A percentile compares a stretch with the other conserved stretches of the same genome.
Evolutionary conservation across 92 coral and sea anemone genomes (phyloP).

Genomic region (Epizoanthus rinbou): DNA sequence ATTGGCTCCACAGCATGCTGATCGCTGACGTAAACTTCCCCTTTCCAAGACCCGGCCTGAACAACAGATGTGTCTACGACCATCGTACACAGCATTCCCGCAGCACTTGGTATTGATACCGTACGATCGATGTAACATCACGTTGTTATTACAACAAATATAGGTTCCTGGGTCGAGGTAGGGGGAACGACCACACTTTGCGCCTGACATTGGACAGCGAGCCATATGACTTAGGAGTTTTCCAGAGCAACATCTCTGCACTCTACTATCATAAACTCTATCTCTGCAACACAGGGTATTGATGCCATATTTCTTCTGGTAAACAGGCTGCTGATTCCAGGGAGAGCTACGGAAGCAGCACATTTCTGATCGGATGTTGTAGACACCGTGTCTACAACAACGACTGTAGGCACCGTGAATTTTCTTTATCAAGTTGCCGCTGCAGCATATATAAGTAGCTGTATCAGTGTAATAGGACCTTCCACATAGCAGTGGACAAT

Average conservation of each 20-base stretch:
- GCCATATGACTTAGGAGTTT: background rate
- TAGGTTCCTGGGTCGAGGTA: background rate
- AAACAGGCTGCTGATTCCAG: slow-evolving; percentile 1
- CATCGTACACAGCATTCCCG: background rate
- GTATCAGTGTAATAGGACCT: background rate
- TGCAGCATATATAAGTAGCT: background rate
- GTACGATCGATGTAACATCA: background rate
- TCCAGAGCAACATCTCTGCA: slow-evolving; percentile 12
- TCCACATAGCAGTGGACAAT: slow-evolving; percentile 1
- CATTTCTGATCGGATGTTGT: background rate
- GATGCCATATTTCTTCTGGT: slow-evolving; percentile 2
- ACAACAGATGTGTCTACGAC: background rate
- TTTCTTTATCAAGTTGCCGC: background rate
- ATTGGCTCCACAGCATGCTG: background rate
- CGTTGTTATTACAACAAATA: slow-evolving; percentile 9
- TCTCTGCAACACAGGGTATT: background rate
- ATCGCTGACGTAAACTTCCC: background rate
- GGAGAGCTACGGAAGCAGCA: background rate
- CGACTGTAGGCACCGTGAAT: background rate
- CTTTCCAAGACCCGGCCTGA: background rate
- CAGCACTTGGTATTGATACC: background rate
- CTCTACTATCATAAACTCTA: background rate
- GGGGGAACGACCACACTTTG: background rate
- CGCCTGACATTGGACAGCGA: background rate
- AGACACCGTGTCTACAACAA: background rate